Conservation (phyloP, 2,797 vertebrate species). For the Micropoecilia bifurca region DNA sequence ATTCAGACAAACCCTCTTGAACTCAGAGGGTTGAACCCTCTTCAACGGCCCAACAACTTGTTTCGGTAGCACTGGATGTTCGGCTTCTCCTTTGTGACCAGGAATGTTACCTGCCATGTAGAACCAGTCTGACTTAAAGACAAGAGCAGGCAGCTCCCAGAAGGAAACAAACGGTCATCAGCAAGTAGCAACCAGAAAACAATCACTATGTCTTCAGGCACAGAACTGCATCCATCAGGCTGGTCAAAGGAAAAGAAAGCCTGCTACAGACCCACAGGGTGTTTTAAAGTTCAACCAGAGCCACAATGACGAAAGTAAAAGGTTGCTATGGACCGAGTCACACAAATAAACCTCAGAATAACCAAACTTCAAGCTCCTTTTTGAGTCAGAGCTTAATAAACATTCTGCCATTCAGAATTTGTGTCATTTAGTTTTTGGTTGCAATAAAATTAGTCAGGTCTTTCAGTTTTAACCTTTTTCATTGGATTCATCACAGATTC, state of each 20-base stretch:
- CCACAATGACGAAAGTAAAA: background rate
- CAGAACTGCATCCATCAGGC: background rate
- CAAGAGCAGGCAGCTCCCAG: background rate
- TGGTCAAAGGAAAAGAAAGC: conserved; percentile 2
- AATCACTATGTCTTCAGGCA: conserved; percentile 18
- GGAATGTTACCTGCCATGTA: conserved; percentile 60
- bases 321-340: background rate
- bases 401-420: background rate
- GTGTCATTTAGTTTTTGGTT: background rate
- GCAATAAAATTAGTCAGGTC: background rate
- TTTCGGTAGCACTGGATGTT: conserved; percentile 17
- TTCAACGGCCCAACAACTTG: background rate
- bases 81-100: conserved; percentile 1
- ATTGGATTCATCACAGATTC: background rate
- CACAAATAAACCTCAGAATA: background rate
- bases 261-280: background rate
- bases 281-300: background rate
- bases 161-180: background rate
- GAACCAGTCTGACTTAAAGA: conserved; percentile 43
- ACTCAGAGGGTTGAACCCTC: background rate
- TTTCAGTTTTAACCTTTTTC: background rate
- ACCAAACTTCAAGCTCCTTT: background rate
- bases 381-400: background rate
- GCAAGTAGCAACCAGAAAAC: background rate
- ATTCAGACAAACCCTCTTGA: background rate